Conservation (phyloP, 2,888 invertebrate species). For the Chrysolina oricalcia region DNA sequence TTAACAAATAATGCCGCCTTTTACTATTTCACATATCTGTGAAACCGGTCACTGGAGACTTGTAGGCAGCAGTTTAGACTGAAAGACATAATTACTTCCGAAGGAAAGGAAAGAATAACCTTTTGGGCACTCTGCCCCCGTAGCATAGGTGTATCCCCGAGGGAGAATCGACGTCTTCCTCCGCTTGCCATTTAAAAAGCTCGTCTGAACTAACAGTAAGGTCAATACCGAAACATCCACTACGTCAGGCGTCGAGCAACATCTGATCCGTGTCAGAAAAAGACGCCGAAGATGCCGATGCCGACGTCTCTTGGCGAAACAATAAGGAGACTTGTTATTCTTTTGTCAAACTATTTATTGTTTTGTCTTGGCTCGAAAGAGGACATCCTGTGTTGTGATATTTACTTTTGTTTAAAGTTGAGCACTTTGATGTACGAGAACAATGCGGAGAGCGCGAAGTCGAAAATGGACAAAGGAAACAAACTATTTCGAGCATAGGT, state of each 20-base stretch:
- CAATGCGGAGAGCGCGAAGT: constrained; percentile 23
- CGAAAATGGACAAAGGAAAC: constrained; percentile 13
- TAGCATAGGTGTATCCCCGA: constrained; percentile 7
- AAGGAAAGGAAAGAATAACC: constrained; percentile 5
- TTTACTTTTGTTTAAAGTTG: constrained; percentile 43
- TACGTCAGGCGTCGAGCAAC: constrained; percentile 26
- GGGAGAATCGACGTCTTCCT: constrained; percentile 6
- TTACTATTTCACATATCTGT: not conserved
- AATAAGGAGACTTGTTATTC: constrained; percentile 46
- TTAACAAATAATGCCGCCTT: not conserved
- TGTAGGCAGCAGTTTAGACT: not conserved
- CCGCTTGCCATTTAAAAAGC: constrained; percentile 9
- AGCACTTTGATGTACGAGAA: constrained; percentile 37
- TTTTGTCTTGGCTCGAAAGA: constrained; percentile 35
- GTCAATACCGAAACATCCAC: not conserved
- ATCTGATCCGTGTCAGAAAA: constrained; percentile 39
- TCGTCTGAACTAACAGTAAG: constrained; percentile 2
- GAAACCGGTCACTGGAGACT: not conserved
- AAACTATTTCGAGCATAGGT: constrained; percentile 8
- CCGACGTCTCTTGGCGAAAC: constrained; percentile 34
- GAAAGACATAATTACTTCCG: constrained; percentile 12
- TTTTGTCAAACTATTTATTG: constrained; percentile 46
- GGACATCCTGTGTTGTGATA: constrained; percentile 47
- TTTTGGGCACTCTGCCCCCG: not conserved
- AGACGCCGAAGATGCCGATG: constrained; percentile 34